Evolutionary conservation across 2,113 vertebrate species (phyloP), one percentile per base, ranked within the genome.

Genomic region (Natator depressus): DNA sequence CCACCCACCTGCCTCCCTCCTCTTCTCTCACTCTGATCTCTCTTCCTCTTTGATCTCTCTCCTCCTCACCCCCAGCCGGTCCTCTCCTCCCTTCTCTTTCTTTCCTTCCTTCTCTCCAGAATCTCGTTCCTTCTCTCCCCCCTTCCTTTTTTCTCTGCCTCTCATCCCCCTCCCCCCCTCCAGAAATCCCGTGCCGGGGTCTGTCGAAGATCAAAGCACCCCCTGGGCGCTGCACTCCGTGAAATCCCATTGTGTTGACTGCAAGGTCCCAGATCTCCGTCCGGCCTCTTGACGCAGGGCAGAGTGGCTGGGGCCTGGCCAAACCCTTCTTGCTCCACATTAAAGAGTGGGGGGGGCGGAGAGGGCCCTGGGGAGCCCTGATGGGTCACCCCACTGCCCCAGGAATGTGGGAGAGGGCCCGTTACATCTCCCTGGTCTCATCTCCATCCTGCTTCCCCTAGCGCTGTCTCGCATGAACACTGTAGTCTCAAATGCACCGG

Each of bases 31-130:
- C 92, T 93, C 89, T 91, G 89, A 91, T 92, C 94, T 85, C 89
- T 80, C 89, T 65, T 86, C 85, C 76, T 22, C 94, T 92, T 95
- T 94, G 94, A 93, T 93, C 94, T 93, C 87, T 10, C 81, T 86
- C 42, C 16, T 53, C 16, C 14, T 38, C 46, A 38, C 72, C 85
- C 31, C 35, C 19, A 22, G n/a, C 24, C 47, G 47, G 51, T 11
- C 38, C 22, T 5, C 6, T 35, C 29, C 3, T 42, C 87, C 53
- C 65, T 50, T 25, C 76, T 72, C 31, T 57, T 55, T 29, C 20
- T 54, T 69, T 69, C 62, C 35, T 69, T n/a, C 62, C 31, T 65
- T 35, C 62, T 65, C 8, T 65, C 62, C 17, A 2, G 35, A 69
- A 65, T 65, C 59, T n/a, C 62, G n/a, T 69, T n/a, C 62, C 17